phyloP scores from a whole-genome alignment of 2,888 invertebrate genomes.

The Drosophila trichaetosa region DNA sequence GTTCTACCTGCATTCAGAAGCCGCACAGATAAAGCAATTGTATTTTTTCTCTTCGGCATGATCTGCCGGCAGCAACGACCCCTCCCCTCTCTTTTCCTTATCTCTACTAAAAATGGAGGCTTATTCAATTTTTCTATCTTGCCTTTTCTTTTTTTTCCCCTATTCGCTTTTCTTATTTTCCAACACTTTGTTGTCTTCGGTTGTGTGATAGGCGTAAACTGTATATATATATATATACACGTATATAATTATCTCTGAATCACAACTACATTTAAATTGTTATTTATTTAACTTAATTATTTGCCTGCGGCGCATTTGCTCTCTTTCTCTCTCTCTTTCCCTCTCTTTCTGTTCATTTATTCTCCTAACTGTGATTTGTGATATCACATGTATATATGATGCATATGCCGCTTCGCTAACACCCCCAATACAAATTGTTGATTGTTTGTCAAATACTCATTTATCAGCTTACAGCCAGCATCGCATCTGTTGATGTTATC shows the following conservation, averaged over 20 bases:
- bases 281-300: conserved; percentile 50
- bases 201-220: conserved; percentile 27
- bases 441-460: conserved; percentile 5
- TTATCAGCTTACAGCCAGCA: background rate
- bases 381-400: too few relatives aligned
- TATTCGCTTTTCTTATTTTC: conserved; percentile 2
- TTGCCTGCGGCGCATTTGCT: background rate
- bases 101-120: conserved; percentile 42
- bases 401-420: conserved; percentile 2
- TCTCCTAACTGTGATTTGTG: too few relatives aligned
- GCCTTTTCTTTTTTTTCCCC: background rate
- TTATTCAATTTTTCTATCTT: conserved; percentile 48
- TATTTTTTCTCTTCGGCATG: conserved; percentile 19
- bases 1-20: conserved; percentile 49
- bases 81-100: conserved; percentile 14
- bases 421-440: conserved; percentile 16
- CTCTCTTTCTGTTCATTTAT: too few relatives aligned
- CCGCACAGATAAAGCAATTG: conserved; percentile 42
- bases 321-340: background rate
- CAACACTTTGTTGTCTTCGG: conserved; percentile 22
- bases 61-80: conserved; percentile 21
- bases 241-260: conserved; percentile 45
- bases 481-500: background rate
- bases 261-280: conserved; percentile 40
- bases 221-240: background rate